Evolutionary conservation across 2,797 vertebrate genomes (phyloP).

Genomic region (Muscicapa comitata): DNA sequence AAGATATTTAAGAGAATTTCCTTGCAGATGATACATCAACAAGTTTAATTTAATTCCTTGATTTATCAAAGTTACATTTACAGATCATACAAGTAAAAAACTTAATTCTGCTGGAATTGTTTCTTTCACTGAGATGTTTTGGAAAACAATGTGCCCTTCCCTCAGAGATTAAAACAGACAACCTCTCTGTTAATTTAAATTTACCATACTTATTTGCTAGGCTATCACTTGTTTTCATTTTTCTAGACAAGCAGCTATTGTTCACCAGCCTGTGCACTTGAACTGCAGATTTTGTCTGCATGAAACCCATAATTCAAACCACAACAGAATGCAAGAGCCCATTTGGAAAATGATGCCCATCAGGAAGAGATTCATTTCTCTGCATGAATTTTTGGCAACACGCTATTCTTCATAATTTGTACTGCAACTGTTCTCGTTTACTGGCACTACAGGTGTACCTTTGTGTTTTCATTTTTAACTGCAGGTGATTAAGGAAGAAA

Average conservation of each 20-base stretch:
- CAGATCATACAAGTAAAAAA: background rate
- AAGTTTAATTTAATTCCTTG: background rate
- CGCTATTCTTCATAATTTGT: conserved; percentile 34
- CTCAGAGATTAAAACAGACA: conserved; percentile 14
- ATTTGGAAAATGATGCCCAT: conserved; percentile 59
- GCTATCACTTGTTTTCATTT: conserved; percentile 44
- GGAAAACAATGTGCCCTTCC: conserved; percentile 6
- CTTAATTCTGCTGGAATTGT: background rate
- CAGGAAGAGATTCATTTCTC: conserved; percentile 49
- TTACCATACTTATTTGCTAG: conserved; percentile 27
- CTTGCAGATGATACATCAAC: background rate
- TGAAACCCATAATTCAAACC: conserved; percentile 56
- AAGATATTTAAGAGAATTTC: background rate
- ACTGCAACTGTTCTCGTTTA: background rate
- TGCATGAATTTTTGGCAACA: conserved; percentile 43
- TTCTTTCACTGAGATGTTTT: background rate
- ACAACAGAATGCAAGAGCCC: conserved; percentile 22
- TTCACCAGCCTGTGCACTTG: conserved; percentile 28
- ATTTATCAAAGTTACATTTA: background rate
- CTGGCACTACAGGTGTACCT: conserved; percentile 35
- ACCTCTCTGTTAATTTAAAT: conserved; percentile 42
- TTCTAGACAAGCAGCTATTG: conserved; percentile 46
- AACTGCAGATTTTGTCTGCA: conserved; percentile 38
- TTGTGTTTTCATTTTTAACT: conserved; percentile 32
- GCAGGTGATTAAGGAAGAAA: background rate